Evolutionary conservation across 1,140 invertebrate genomes (phyloP), one percentile per base, ranked within the genome.

Genomic region (Theocolax elegans): DNA sequence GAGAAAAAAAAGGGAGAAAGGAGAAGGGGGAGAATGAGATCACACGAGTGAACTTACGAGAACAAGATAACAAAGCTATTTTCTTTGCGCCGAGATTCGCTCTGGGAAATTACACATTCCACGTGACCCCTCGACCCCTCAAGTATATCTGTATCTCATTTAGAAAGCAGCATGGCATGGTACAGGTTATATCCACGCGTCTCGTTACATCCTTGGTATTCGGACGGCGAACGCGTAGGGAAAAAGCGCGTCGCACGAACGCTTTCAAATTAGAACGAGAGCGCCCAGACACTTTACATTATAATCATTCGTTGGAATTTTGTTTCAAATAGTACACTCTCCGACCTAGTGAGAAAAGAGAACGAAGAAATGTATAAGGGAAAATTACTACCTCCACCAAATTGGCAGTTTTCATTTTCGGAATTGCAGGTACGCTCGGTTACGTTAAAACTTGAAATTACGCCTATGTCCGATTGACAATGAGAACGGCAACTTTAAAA

Each of bases 11-110:
- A 44, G 40, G n/a, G 6, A 46, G n/a, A 46, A 35, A 35, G 31
- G 19, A 19, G 29, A 15, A 44, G 42, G 40, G 58, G n/a, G 17
- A 65, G 27, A 65, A 40, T 19, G 59, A 63, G 49, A 69, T 63
- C 35, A 23, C 10, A 21, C 49, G 38, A 44, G 19, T 25, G 31
- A 64, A 71, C 60, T 71, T 64, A 71, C 59, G 68, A 58, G 60
- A 27, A 49, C 40, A 15, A 71, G 68, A 71, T 71, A 71, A 71
- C 68, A 59, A 71, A 71, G 68, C 68, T 71, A 64, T 58, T 71
- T 65, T 64, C 68, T 59, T 65, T 59, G 29, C n/a, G 10, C 68
- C 19, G 51, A 71, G 60, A 71, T 69, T 63, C 49, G 67, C 17
- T 27, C 40, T 29, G 35, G 58, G 13, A 64, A 71, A 65, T 71